Percentiles rank a stretch among this genome's conserved stretches.
Conservation (phyloP, 2,113 vertebrate genomes). For the Ceyx cyanopectus region DNA sequence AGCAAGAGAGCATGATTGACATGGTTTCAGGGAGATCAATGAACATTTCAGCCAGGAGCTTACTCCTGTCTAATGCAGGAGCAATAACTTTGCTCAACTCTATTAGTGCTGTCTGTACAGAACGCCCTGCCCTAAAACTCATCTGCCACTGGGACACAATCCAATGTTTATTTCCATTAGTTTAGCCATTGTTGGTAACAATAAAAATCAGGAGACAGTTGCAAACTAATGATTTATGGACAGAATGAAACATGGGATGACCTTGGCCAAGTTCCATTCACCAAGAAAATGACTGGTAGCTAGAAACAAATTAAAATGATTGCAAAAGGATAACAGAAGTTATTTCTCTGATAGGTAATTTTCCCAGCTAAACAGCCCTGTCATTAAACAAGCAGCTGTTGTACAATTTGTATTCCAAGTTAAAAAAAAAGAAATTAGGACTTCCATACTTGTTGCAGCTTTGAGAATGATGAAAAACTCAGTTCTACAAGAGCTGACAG, state of each 20-base stretch:
- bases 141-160: slow-evolving; percentile 63
- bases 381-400: slow-evolving; percentile 71
- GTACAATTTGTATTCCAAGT: slow-evolving; percentile 69
- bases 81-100: slow-evolving; percentile 55
- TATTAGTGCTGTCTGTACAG: slow-evolving; percentile 57
- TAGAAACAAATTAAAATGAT: slow-evolving; percentile 75
- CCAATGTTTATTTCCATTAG: slow-evolving; percentile 79
- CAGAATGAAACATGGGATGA: slow-evolving; percentile 37
- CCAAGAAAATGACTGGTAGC: slow-evolving; percentile 64
- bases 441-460: slow-evolving; percentile 5
- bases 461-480: not conserved
- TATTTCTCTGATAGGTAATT: slow-evolving; percentile 74
- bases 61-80: slow-evolving; percentile 37
- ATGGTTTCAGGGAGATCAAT: slow-evolving; percentile 47
- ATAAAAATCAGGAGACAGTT: slow-evolving; percentile 71
- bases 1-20: not conserved
- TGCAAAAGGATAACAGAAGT: slow-evolving; percentile 70
- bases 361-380: slow-evolving; percentile 72
- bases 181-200: slow-evolving; percentile 73
- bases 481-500: not conserved
- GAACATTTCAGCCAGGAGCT: slow-evolving; percentile 59
- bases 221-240: slow-evolving; percentile 74
- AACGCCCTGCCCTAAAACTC: slow-evolving; percentile 63
- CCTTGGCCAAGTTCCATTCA: slow-evolving; percentile 71
- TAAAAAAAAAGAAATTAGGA: slow-evolving; percentile 20